Evolutionary conservation across 1,140 invertebrate species (phyloP).

Genomic region (Cotesia typhae): DNA sequence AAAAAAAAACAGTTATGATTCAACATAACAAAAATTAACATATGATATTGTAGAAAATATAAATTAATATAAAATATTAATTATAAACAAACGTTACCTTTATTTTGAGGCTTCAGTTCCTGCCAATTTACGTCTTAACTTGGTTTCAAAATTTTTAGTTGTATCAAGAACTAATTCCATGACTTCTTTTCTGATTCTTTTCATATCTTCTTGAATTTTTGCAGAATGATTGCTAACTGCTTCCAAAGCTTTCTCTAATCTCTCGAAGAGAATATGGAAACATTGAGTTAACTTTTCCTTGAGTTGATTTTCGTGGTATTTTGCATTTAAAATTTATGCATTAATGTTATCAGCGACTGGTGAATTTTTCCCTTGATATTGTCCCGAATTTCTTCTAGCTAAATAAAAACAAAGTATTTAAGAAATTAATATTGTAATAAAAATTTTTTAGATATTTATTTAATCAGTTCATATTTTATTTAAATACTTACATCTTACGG

Average conservation of each 20-base stretch:
- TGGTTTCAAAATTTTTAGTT: conserved; percentile 47
- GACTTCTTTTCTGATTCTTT: conserved; percentile 53
- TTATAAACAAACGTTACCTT: neutral
- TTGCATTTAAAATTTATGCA: conserved; percentile 46
- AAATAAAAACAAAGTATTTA: conserved; percentile 14
- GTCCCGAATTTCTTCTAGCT: conserved; percentile 48
- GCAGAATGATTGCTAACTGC: conserved; percentile 46
- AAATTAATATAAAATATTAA: too few species aligned
- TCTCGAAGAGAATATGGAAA: conserved; percentile 47
- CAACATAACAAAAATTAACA: too few species aligned
- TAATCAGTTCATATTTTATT: conserved; percentile 7
- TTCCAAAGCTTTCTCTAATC: conserved; percentile 49
- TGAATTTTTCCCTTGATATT: conserved; percentile 49
- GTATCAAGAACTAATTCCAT: conserved; percentile 53
- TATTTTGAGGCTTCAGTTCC: conserved; percentile 28
- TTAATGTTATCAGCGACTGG: conserved; percentile 46
- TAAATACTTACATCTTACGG: conserved; percentile 47
- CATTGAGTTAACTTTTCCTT: conserved; percentile 50
- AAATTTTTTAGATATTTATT: neutral
- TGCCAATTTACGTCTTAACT: conserved; percentile 45
- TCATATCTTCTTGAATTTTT: conserved; percentile 50
- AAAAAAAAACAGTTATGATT: too few species aligned
- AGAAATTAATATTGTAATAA: conserved; percentile 6
- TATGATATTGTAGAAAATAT: too few species aligned
- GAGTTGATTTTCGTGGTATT: conserved; percentile 48